These are phyloP conservation scores for Tinamus guttatus DNA, from an alignment of 2,113 vertebrate species.

Conservation along the genomic window DNA sequence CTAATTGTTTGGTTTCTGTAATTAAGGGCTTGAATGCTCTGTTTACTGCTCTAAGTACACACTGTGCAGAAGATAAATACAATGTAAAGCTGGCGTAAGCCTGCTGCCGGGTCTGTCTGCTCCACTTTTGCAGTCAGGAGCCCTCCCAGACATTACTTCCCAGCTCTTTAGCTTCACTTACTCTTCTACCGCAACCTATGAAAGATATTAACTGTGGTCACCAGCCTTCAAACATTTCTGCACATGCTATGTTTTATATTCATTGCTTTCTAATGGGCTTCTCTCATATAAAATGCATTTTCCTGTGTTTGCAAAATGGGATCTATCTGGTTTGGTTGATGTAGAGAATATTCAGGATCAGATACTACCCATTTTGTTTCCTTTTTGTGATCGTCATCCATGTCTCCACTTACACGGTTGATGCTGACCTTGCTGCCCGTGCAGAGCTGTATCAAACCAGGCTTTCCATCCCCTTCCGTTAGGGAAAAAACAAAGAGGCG, in stretches of 20 bases:
- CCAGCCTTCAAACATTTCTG: not conserved
- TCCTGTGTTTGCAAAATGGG: not conserved
- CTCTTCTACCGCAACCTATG: not conserved
- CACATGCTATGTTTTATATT: not conserved
- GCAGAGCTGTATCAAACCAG: not conserved
- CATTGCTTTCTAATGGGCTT: not conserved
- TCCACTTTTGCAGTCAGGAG: rapidly evolving
- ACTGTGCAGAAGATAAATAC: not conserved
- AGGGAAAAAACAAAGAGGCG: not conserved
- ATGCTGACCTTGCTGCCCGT: not conserved
- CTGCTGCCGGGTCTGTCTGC: rapidly evolving
- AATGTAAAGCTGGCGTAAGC: not conserved
- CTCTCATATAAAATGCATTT: rapidly evolving
- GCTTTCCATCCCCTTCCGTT: rapidly evolving
- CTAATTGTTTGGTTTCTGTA: not conserved
- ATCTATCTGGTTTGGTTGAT: not conserved
- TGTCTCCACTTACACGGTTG: not conserved
- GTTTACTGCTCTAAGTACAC: not conserved
- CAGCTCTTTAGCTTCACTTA: not conserved
- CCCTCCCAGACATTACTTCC: not conserved
- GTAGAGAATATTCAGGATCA: not conserved
- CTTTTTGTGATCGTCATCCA: not conserved
- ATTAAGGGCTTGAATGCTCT: not conserved
- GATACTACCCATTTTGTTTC: not conserved
- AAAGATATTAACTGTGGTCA: not conserved